These are phyloP conservation scores for Brachymystax lenok DNA, from an alignment of 2,797 vertebrate species.

Conservation along the genomic window DNA sequence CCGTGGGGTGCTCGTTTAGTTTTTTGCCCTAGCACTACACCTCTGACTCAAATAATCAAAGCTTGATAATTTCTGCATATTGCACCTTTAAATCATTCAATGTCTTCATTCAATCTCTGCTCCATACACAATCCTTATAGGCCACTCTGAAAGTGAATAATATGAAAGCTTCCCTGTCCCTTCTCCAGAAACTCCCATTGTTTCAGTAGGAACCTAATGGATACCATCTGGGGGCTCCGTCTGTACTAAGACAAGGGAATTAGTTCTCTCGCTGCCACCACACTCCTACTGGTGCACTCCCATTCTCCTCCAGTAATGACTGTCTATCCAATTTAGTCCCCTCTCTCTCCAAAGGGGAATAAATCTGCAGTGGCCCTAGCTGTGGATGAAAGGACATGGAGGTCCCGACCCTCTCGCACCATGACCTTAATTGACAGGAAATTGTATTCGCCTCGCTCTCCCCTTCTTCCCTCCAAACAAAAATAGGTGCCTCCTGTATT, in stretches of 20 bases:
- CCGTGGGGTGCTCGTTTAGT: too few species aligned
- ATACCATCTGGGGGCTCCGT: slow-evolving; percentile 57
- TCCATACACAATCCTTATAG: not conserved
- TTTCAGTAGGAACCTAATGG: slow-evolving; percentile 72
- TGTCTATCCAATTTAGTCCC: slow-evolving; percentile 76
- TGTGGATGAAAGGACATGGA: slow-evolving; percentile 66
- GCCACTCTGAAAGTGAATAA: not conserved
- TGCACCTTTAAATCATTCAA: slow-evolving; percentile 9
- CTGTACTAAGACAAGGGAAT: slow-evolving; percentile 65
- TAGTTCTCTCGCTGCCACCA: slow-evolving; percentile 73
- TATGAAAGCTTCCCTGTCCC: not conserved
- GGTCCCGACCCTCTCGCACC: slow-evolving; percentile 62
- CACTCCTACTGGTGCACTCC: slow-evolving; percentile 68
- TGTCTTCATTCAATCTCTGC: slow-evolving; percentile 15
- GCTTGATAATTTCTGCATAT: too few species aligned
- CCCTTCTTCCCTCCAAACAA: slow-evolving; percentile 43
- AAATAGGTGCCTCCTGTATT: slow-evolving; percentile 61
- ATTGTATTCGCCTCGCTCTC: slow-evolving; percentile 67
- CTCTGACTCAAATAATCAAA: too few species aligned
- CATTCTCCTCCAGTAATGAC: slow-evolving; percentile 75
- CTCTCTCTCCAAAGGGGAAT: slow-evolving; percentile 66
- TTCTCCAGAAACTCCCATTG: slow-evolving; percentile 52
- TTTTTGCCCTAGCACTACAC: too few species aligned
- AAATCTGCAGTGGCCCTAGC: slow-evolving; percentile 64
- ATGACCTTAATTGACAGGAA: slow-evolving; percentile 77